A percentile compares a stretch with the other conserved stretches of the same genome.
Conservation (phyloP, 2,888 invertebrate genomes). For the Odontothrips loti region DNA sequence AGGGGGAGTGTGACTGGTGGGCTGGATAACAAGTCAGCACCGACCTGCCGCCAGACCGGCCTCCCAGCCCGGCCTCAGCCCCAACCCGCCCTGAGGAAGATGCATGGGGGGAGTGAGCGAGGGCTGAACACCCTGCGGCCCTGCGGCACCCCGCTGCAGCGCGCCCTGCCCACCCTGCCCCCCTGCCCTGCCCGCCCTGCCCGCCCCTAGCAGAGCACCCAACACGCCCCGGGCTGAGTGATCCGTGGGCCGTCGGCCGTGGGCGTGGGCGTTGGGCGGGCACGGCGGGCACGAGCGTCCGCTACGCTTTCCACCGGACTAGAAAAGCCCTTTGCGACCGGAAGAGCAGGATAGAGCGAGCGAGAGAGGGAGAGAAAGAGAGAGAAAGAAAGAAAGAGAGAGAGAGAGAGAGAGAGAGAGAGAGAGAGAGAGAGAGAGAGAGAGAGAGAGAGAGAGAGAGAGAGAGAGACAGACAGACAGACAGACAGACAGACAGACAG, state of each 20-base stretch:
- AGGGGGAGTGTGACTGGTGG: constrained; percentile 5
- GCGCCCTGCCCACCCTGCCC: neutral
- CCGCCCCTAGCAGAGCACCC: neutral
- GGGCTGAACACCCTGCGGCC: neutral
- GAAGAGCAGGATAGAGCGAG: too few relatives aligned
- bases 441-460: too few relatives aligned
- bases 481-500: constrained; percentile 8
- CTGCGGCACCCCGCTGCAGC: neutral
- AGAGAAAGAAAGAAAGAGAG: too few relatives aligned
- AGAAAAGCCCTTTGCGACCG: neutral
- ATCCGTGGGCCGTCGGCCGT: neutral
- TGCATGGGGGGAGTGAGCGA: constrained; percentile 11
- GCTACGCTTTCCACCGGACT: neutral
- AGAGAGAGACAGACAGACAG: neutral
- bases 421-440: too few relatives aligned
- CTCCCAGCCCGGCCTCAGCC: neutral
- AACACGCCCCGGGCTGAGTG: neutral
- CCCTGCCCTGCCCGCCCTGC: neutral
- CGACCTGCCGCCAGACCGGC: neutral
- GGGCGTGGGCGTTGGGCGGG: too few relatives aligned
- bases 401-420: too few relatives aligned
- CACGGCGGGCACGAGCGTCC: neutral
- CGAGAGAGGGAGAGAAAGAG: too few relatives aligned
- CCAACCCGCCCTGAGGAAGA: neutral
- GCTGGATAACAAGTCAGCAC: constrained; percentile 22